These are phyloP conservation scores for Lagocephalus sceleratus DNA, from an alignment of 2,797 vertebrate genomes.

Conservation along the genomic window DNA sequence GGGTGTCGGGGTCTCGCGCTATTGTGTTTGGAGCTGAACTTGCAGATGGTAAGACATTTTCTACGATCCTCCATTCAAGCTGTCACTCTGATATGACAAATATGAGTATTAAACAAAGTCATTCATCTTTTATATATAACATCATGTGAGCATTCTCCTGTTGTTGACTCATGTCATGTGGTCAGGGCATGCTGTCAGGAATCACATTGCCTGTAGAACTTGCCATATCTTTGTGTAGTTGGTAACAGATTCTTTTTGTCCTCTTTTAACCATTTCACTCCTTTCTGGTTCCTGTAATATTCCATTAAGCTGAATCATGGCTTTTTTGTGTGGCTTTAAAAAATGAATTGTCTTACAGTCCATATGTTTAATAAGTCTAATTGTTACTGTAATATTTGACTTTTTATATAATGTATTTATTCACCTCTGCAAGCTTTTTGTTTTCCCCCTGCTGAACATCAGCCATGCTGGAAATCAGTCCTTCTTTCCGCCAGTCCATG, in stretches of 20 bases:
- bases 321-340: neutral
- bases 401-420: neutral
- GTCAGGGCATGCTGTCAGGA: slow-evolving; percentile 1
- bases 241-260: neutral
- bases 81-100: neutral
- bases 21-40: slow-evolving; percentile 88
- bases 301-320: neutral
- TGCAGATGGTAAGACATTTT: slow-evolving; percentile 74
- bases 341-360: neutral
- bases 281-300: neutral
- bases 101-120: neutral
- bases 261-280: neutral
- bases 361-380: neutral
- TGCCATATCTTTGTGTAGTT: slow-evolving; percentile 1
- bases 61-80: neutral
- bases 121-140: slow-evolving; percentile 6
- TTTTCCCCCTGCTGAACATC: slow-evolving; percentile 17
- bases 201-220: slow-evolving; percentile 3
- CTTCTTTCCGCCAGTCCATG: slow-evolving; percentile 80
- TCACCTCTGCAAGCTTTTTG: slow-evolving; percentile 3
- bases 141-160: neutral
- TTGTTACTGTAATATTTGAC: neutral
- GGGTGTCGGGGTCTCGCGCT: slow-evolving; percentile 78
- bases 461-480: slow-evolving; percentile 83
- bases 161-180: slow-evolving; percentile 8